Evolutionary conservation across 35 echinoderm and acorn worm species (phyloP).

Genomic region (Stichopus chloronotus): DNA sequence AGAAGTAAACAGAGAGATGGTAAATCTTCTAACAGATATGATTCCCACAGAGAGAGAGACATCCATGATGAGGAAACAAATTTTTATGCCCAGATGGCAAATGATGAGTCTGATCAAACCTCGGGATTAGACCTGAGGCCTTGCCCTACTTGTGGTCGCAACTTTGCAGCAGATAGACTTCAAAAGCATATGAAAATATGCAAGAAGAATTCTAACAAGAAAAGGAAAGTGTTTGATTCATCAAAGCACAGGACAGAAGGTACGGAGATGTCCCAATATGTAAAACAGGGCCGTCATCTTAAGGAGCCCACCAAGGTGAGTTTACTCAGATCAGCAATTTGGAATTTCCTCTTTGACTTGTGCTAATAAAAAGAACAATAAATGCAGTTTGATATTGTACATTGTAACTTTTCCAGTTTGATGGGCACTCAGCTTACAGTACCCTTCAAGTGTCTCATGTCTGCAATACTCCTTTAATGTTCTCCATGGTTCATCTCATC

Average conservation of each 20-base stretch:
- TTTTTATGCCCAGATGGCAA: slow-evolving; percentile 45
- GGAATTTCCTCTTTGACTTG: not conserved
- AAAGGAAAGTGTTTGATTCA: slow-evolving; percentile 86
- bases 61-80: not conserved
- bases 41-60: not conserved
- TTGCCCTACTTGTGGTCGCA: slow-evolving; percentile 80
- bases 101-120: slow-evolving; percentile 34
- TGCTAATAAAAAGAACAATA: too few relatives aligned
- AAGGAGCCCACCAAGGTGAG: slow-evolving; percentile 69
- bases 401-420: too few relatives aligned
- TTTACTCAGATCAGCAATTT: not conserved
- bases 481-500: too few relatives aligned
- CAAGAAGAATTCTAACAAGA: slow-evolving; percentile 69
- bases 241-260: slow-evolving; percentile 78
- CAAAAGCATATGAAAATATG: slow-evolving; percentile 77
- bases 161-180: slow-evolving; percentile 81
- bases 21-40: not conserved
- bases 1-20: not conserved
- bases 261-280: slow-evolving; percentile 76
- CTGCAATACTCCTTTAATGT: too few relatives aligned
- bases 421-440: too few relatives aligned
- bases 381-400: too few relatives aligned
- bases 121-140: slow-evolving; percentile 52
- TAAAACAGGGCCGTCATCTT: slow-evolving; percentile 65
- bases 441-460: too few relatives aligned